phyloP scores from a whole-genome alignment of 2,797 vertebrate species.

The Rousettus madagascariensis region DNA sequence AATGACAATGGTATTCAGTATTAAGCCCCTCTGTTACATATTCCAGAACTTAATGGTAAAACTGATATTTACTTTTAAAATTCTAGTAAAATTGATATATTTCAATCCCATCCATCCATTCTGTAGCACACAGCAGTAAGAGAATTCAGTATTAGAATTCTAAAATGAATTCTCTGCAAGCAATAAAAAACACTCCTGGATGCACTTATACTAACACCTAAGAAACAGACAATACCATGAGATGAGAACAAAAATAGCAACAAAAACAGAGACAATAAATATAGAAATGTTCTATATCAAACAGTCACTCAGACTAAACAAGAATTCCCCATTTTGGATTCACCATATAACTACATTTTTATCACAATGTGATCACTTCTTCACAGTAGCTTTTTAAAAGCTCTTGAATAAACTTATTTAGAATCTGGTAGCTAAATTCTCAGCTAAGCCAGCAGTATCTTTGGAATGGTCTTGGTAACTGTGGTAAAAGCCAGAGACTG shows the following conservation, averaged over 20 bases:
- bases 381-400: not conserved
- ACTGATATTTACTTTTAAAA: not conserved
- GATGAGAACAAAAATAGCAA: not conserved
- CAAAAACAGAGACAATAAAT: not conserved
- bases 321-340: not conserved
- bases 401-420: not conserved
- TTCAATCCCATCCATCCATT: not conserved
- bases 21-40: not conserved
- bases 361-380: not conserved
- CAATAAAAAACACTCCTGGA: not conserved
- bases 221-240: not conserved
- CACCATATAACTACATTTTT: conserved; percentile 26
- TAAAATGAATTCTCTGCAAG: not conserved
- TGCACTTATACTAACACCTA: not conserved
- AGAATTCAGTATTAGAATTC: conserved; percentile 16
- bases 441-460: not conserved
- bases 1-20: not conserved
- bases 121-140: not conserved
- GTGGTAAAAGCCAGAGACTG: not conserved
- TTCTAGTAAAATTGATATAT: not conserved
- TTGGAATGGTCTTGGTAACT: not conserved
- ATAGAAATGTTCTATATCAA: not conserved
- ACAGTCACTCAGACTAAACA: not conserved
- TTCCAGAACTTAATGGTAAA: not conserved
- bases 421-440: not conserved